Conservation (phyloP, 2,797 vertebrate species). For the Calcarius lapponicus region DNA sequence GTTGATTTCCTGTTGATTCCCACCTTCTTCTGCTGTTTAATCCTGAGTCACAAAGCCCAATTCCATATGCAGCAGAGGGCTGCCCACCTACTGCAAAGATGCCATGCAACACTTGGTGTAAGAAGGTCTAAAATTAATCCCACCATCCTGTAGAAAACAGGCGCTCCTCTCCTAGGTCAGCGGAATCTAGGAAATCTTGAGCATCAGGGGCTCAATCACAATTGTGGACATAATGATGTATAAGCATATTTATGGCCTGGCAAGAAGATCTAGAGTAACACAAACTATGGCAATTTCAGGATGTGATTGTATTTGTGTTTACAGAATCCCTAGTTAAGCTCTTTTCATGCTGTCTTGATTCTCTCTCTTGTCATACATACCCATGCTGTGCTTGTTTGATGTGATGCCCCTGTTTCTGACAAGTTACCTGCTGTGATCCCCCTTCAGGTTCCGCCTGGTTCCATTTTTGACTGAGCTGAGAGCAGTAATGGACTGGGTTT, state of each 20-base stretch:
- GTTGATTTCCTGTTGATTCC: not conserved
- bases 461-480: slow-evolving; percentile 96
- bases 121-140: not conserved
- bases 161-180: not conserved
- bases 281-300: not conserved
- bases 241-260: not conserved
- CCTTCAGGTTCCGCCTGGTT: slow-evolving; percentile 91
- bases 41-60: not conserved
- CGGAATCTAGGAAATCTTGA: not conserved
- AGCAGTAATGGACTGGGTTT: slow-evolving; percentile 99
- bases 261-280: not conserved
- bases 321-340: not conserved
- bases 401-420: not conserved
- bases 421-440: not conserved
- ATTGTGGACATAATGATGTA: not conserved
- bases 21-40: not conserved
- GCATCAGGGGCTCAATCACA: not conserved
- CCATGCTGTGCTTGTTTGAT: not conserved
- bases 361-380: not conserved
- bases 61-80: not conserved
- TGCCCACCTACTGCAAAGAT: not conserved
- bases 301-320: not conserved
- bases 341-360: not conserved
- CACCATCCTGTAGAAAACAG: not conserved
- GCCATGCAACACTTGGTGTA: not conserved